A percentile compares a stretch with the other conserved stretches of the same genome.
These are phyloP conservation scores for Byasa hedistus DNA, from an alignment of 2,888 invertebrate species.

Conservation along the genomic window DNA sequence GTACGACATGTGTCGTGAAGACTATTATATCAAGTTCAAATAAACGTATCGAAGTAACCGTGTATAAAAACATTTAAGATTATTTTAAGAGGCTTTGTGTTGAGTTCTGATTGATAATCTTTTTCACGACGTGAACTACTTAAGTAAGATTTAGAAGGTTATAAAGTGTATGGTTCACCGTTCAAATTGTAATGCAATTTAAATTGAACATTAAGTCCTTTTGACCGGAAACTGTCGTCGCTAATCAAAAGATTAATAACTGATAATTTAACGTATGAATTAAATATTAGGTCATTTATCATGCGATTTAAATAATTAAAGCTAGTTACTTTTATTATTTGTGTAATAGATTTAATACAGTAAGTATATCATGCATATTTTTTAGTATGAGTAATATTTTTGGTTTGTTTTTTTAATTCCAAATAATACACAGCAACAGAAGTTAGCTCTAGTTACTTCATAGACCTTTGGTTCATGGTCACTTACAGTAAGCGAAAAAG, in stretches of 20 bases:
- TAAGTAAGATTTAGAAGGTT: conserved; percentile 13
- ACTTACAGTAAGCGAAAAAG: too few species aligned
- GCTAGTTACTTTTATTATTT: not conserved
- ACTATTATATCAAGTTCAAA: conserved; percentile 29
- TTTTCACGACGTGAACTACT: conserved; percentile 41
- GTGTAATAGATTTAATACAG: not conserved
- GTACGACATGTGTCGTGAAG: conserved; percentile 25
- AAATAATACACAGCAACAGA: too few species aligned
- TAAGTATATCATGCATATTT: too few species aligned
- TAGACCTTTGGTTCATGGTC: too few species aligned
- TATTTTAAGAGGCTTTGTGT: conserved; percentile 31
- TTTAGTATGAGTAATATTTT: not conserved
- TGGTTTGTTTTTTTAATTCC: too few species aligned
- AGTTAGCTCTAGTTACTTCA: too few species aligned
- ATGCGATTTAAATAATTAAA: conserved; percentile 2
- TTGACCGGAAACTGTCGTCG: not conserved
- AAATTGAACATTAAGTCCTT: conserved; percentile 5
- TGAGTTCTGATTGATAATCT: conserved; percentile 49
- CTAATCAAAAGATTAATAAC: conserved; percentile 13
- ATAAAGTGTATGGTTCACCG: not conserved
- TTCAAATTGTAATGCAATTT: conserved; percentile 9
- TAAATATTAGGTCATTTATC: not conserved
- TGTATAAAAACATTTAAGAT: conserved; percentile 38
- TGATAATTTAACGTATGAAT: conserved; percentile 9
- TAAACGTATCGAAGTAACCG: conserved; percentile 32